Conservation (phyloP, 2,797 vertebrate genomes). For the Paramormyrops hopkinsi region DNA sequence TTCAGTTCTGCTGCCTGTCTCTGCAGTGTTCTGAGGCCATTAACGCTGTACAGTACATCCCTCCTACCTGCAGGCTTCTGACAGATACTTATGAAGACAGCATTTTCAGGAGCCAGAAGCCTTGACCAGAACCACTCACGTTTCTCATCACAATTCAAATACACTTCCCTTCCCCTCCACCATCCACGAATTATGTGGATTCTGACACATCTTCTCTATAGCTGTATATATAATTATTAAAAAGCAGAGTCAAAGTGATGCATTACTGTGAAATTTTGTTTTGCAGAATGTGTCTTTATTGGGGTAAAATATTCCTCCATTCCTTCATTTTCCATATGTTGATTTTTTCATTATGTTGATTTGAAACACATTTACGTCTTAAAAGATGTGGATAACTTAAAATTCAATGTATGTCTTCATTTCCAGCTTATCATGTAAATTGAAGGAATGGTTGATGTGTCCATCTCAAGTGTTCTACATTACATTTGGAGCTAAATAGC, state of each 20-base stretch:
- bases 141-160: slow-evolving; percentile 10
- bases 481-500: not conserved
- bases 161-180: not conserved
- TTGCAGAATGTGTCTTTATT: not conserved
- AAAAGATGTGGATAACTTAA: not conserved
- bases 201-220: slow-evolving; percentile 22
- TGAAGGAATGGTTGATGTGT: not conserved
- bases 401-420: not conserved
- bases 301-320: not conserved
- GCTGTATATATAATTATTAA: slow-evolving; percentile 28
- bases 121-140: not conserved
- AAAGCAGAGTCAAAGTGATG: not conserved
- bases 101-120: not conserved
- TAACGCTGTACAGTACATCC: not conserved
- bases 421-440: not conserved
- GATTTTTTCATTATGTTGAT: not conserved
- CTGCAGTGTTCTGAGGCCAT: not conserved
- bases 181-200: slow-evolving; percentile 28
- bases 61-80: not conserved
- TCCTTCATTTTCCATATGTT: not conserved
- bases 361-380: not conserved
- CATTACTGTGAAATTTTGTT: not conserved
- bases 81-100: not conserved
- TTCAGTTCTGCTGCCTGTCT: not conserved
- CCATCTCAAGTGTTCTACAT: not conserved